Base-by-base conservation (phyloP, 2,888 invertebrate genomes). In the Athalia circularis region DNA sequence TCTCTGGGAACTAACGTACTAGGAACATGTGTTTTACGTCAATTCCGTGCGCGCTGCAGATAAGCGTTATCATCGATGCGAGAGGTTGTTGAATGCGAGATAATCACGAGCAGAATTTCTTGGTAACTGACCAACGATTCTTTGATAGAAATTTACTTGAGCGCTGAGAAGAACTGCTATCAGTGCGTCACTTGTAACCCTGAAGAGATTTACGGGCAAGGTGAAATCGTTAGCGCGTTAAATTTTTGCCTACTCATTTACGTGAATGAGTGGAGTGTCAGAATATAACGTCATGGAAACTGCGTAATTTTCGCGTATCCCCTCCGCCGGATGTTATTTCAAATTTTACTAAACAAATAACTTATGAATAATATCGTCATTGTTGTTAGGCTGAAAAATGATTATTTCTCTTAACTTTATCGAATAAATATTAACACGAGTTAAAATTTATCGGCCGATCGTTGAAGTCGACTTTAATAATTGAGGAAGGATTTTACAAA, bases 251-350 rank as follows among this genome's bases (percentile, higher is more conserved):
- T 29, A 29, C 29, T 29, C 29, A 29, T 29, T 29, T 29, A 29
- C 29, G 29, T 29, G 29, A 62, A 13, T 15, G 13, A 4, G 8
- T 5, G 8, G 13, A 13, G 7, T 5, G 62, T 9, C 3, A 6
- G 8, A 50, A 52, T 50, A 11, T 9, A 54, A n/a, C 65, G 48
- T n/a, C 9, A 59, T n/a, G 57, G 59, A 72, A 47, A 47, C 72
- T 59, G 5, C 52, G 72, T 72, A 57, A 72, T 57, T 47, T 72
- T 47, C 72, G 9, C n/a, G 9, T 59, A 57, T 72, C 9, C 15
- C 8, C 8, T 13, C n/a, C 45, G 2, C 72, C 45, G 29, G 0
- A 29, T 29, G 29, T 29, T 29, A 29, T 43, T 13, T 57, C 45
- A 15, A 47, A 47, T 59, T 59, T 47, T 45, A 72, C 43, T 68